Base-by-base conservation (phyloP, 2,888 invertebrate species). In the Cheilosia scutellata region DNA sequence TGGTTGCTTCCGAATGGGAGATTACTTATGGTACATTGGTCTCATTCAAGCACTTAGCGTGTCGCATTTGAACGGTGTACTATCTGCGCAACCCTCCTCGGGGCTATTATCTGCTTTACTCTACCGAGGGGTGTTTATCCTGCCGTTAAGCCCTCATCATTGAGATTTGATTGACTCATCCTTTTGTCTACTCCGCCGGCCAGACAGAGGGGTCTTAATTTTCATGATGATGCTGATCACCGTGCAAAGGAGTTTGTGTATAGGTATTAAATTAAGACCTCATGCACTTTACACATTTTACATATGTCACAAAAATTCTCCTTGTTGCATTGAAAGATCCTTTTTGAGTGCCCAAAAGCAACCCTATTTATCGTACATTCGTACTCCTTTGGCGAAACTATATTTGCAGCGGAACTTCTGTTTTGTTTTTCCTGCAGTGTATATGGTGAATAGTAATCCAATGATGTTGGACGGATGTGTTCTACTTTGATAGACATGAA, bases 231-330 rank as follows among this genome's bases (percentile, higher is more conserved):
- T 51, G 77, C 55, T 65, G 83, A 83, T 82, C 80, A 62, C 66
- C 62, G 75, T 70, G 79, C 70, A 79, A 75, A 57, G 68, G 66
- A 80, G 55, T 62, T 53, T 60, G 13, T 60, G 9, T 60, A 37
- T 37, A 58, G 75, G 72, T 66, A 86, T 86, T 86, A 86, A 86
- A 86, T 86, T 86, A 82, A 86, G 86, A 86, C 86, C 82, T 86
- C 86, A 82, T 90, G 91, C 90, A 91, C 90, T 91, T 91, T 90
- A 91, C 91, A 91, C 90, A 91, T 90, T 90, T 90, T 90, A 90
- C 90, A 90, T 90, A 90, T 91, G 90, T 91, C 90, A 88, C 89
- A 88, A 83, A 88, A 90, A 87, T 72, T 33, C 72, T 76, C 55
- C 33, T 58, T 60, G 16, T 58, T 40, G 33, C 16, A 66, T 60